These are phyloP conservation scores for Dexiosoma caninum DNA, from an alignment of 2,888 invertebrate species.

Conservation along the genomic window DNA sequence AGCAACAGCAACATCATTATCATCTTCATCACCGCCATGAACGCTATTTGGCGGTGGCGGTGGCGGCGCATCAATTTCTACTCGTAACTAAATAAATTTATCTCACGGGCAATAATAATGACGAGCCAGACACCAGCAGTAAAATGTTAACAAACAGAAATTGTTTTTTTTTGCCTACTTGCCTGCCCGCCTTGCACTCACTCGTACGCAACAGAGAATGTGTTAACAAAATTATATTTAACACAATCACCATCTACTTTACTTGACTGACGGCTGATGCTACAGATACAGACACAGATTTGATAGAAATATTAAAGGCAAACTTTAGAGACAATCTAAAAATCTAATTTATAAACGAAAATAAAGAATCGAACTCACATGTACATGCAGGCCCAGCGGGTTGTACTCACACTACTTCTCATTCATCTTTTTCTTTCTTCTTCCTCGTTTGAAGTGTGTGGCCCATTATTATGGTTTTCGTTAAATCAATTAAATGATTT, in stretches of 20 bases:
- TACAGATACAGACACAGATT: neutral
- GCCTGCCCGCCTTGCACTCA: neutral
- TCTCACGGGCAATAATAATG: constrained; percentile 44
- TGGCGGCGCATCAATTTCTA: neutral
- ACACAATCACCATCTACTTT: constrained; percentile 25
- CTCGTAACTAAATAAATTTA: constrained; percentile 46
- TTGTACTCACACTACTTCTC: neutral
- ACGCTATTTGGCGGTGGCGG: neutral
- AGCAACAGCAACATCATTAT: neutral
- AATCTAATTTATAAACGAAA: constrained; percentile 4
- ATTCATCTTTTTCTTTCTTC: neutral
- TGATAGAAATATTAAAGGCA: constrained; percentile 18
- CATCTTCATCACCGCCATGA: neutral
- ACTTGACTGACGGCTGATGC: neutral
- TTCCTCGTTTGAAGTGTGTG: constrained; percentile 22
- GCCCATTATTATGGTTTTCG: constrained; percentile 50
- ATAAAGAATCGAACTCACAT: neutral
- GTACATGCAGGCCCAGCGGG: constrained; percentile 42
- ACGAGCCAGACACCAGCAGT: constrained; percentile 30
- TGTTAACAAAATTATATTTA: constrained; percentile 58
- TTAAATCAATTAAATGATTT: constrained; percentile 63
- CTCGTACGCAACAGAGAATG: constrained; percentile 36
- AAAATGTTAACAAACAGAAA: neutral
- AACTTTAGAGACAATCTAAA: constrained; percentile 26
- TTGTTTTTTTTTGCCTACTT: neutral